These are phyloP conservation scores for Meteorus colon DNA, from an alignment of 2,888 invertebrate species.

Conservation along the genomic window DNA sequence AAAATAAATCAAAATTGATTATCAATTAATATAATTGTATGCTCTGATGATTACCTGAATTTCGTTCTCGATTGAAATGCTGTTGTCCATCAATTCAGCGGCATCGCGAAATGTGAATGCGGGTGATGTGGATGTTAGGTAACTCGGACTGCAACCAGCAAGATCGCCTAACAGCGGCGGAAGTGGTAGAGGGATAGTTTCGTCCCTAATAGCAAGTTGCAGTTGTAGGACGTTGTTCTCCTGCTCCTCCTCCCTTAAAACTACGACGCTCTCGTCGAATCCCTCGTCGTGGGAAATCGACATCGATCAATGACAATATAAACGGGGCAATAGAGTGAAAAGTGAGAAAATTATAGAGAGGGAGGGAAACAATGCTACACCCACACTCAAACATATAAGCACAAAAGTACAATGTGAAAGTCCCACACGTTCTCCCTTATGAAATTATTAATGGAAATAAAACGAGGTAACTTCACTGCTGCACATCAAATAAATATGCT, in stretches of 20 bases:
- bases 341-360: neutral
- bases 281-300: conserved; percentile 51
- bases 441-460: conserved; percentile 6
- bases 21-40: neutral
- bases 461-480: neutral
- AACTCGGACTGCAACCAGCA: conserved; percentile 53
- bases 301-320: conserved; percentile 48
- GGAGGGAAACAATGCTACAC: neutral
- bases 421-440: neutral
- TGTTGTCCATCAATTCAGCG: conserved; percentile 49
- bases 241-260: conserved; percentile 28
- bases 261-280: conserved; percentile 39
- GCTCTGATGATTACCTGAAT: conserved; percentile 49
- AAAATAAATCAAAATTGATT: neutral
- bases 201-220: conserved; percentile 40
- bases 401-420: neutral
- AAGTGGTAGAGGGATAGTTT: conserved; percentile 45
- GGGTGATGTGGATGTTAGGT: conserved; percentile 45
- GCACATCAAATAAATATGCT: neutral
- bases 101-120: conserved; percentile 43
- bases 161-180: conserved; percentile 50
- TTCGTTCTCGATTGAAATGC: conserved; percentile 53
- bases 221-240: conserved; percentile 49
- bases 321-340: conserved; percentile 10
- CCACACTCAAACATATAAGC: neutral